Evolutionary conservation across 2,797 vertebrate genomes (phyloP), one percentile per base, ranked within the genome.

Genomic region (Poecilia picta): DNA sequence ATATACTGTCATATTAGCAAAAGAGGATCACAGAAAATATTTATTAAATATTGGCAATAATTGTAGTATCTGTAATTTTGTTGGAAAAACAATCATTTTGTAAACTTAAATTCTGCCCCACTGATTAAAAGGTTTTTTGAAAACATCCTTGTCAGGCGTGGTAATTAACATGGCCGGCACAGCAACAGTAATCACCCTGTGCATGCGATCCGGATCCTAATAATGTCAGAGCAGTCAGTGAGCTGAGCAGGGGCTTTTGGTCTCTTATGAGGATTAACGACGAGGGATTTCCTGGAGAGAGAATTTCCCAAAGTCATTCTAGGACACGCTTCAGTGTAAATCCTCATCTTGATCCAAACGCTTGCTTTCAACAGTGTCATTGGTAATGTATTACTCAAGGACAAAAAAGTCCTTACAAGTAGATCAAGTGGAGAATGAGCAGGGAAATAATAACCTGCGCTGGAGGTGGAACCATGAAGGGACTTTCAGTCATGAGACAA

Each of bases 311-410:
- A 68, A 68, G 64, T 68, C 64, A 68, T 39, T 68, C 64, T 11
- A 41, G 64, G 64, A 68, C 64, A 68, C 8, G 36, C 8, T 68
- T 68, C 64, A 68, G 36, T 23, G 36, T 41, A 68, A 68, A 68
- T 41, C 64, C 36, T 68, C 64, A 39, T 68, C 23, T 68, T 25
- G 20, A 8, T 25, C 64, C 31, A 10, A 68, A 59, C 3, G 7
- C 62, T 86, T 81, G 64, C 64, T 83, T 83, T 68, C 47, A 75
- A 33, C 55, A 64, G 33, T 39, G 33, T 83, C 51, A 72, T 8
- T 79, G 57, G 68, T 16, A 73, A 79, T 72, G 3, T 39, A 59
- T 47, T 57, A 20, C 46, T 80, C 25, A 72, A 82, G 76, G 73
- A 66, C 74, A 77, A 77, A 39, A 55, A 49, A 82, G 4, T 55